A percentile compares a stretch with the other conserved stretches of the same genome.
Evolutionary conservation across 2,797 vertebrate genomes (phyloP).

Genomic region (Propithecus perrieri): DNA sequence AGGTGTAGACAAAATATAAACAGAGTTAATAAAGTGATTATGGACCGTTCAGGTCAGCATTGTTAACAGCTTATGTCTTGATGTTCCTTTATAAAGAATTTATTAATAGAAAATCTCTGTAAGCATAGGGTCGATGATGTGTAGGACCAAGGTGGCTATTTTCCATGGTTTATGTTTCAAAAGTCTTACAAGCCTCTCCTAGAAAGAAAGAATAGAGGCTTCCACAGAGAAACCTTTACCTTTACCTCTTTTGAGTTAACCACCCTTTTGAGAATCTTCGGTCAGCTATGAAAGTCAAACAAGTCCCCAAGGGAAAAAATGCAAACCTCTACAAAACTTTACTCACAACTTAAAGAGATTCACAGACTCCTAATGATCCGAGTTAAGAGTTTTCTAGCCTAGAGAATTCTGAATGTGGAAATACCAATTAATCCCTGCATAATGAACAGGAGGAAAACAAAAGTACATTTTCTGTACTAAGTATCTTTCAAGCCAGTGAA

Average conservation of each 20-base stretch:
- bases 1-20: neutral
- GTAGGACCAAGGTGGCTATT: neutral
- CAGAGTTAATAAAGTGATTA: neutral
- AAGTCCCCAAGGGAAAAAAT: neutral
- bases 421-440: neutral
- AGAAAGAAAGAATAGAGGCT: neutral
- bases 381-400: neutral
- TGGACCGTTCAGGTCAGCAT: neutral
- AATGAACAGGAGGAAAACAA: neutral
- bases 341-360: neutral
- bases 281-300: neutral
- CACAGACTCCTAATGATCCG: neutral
- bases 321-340: neutral
- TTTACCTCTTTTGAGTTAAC: constrained; percentile 3
- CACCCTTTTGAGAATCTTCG: neutral
- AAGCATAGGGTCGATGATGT: neutral
- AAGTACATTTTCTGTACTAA: too few species aligned
- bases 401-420: constrained; percentile 15
- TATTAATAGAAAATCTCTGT: neutral
- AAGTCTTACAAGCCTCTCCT: neutral
- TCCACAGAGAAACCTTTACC: neutral
- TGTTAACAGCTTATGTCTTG: neutral
- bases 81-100: neutral
- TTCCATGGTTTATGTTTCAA: neutral
- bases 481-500: too few species aligned